Evolutionary conservation across 2,113 vertebrate genomes (phyloP), one percentile per base, ranked within the genome.

Genomic region (Prionailurus viverrinus): DNA sequence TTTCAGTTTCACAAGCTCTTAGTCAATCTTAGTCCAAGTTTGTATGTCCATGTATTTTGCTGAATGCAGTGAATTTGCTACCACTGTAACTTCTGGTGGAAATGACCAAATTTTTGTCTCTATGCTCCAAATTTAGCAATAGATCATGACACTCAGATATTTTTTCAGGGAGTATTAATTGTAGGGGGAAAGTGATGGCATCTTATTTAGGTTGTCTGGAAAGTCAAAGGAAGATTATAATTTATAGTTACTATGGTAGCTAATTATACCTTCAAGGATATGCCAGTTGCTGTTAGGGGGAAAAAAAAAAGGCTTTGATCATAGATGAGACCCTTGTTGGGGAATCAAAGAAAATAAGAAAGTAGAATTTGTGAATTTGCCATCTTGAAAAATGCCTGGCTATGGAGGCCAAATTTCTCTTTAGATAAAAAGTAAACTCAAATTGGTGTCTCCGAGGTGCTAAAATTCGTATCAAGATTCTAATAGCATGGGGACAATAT

Each of bases 181-280:
- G 97, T 96, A 98, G 97, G 97, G 97, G 84, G 78, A 97, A 98
- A 95, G 94, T 95, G 96, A 98, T 13, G 95, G 91, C 91, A 86
- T 98, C 97, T 97, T 98, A 97, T 98, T 98, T 97, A 98, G 96
- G 85, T 97, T 98, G 97, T 98, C 97, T 97, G 94, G 91, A 95
- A 97, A 97, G 68, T 97, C 94, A 98, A 95, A 97, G 97, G 95
- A 96, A 93, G 94, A 98, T 97, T 97, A 97, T 97, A 98, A 98
- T 98, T 98, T 98, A 98, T 98, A 98, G 98, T 98, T 98, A 97
- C 98, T 97, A 97, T 98, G 97, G 97, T 98, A 98, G 97, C 82
- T 98, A 98, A 98, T 98, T 97, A 98, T 94, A 98, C 94, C 96
- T 96, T 98, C 58, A 96, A 93, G 96, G 88, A 93, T 95, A 91